A percentile compares a stretch with the other conserved stretches of the same genome.
Conservation (phyloP, 2,888 invertebrate genomes). For the Terebella lapidaria region DNA sequence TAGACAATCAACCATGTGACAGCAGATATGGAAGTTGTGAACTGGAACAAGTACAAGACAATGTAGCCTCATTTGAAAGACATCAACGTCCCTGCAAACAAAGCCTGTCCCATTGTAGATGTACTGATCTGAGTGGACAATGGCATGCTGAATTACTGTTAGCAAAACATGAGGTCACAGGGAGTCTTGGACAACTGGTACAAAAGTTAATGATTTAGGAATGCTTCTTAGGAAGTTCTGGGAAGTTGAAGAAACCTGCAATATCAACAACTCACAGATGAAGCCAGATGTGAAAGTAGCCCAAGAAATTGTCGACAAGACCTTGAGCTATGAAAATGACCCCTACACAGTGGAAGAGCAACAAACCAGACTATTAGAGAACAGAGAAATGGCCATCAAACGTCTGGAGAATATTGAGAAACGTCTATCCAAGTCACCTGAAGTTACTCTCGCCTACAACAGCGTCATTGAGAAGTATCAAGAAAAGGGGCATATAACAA, state of each 20-base stretch:
- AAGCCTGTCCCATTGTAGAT: constrained; percentile 5
- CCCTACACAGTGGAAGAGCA: constrained; percentile 15
- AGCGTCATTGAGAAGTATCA: too few relatives aligned
- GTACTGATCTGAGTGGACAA: constrained; percentile 22
- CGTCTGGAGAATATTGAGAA: constrained; percentile 14
- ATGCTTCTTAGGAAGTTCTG: not conserved
- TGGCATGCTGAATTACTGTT: constrained; percentile 17
- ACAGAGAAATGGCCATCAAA: constrained; percentile 11
- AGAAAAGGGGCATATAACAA: too few relatives aligned
- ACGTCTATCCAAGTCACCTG: too few relatives aligned
- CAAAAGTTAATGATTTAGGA: not conserved
- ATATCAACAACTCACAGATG: not conserved
- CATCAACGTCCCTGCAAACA: too few relatives aligned
- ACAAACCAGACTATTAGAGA: constrained; percentile 3
- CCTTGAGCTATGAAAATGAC: not conserved
- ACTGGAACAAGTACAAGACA: not conserved
- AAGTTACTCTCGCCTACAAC: too few relatives aligned
- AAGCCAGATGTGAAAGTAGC: too few relatives aligned
- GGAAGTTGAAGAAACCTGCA: too few relatives aligned
- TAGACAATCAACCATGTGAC: constrained; percentile 10
- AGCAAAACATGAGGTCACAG: too few relatives aligned
- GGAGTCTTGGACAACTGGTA: constrained; percentile 9
- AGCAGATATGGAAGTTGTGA: too few relatives aligned
- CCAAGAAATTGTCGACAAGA: not conserved
- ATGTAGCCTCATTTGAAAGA: constrained; percentile 6